Evolutionary conservation across 2,797 vertebrate species (phyloP), one percentile per base, ranked within the genome.

Genomic region (Linurgus olivaceus): DNA sequence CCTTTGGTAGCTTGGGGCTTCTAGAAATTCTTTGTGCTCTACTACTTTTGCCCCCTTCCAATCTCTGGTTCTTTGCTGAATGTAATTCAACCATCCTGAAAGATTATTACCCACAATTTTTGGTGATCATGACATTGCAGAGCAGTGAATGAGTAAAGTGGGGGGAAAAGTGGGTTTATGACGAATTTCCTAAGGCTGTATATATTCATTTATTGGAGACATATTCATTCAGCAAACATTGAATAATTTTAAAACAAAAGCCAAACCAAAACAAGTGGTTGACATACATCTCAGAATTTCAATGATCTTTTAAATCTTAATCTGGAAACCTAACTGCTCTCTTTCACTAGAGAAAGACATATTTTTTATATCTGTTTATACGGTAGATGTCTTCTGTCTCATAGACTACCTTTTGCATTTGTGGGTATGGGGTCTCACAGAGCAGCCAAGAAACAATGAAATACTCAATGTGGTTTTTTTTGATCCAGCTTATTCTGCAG

Each of bases 161-260:
- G 5, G 5, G 5, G 6, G 1, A 0, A 35, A 33, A 26, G 13
- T 29, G 31, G 11, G 5, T 47, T 80, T 70, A 48, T 55, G 9
- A 26, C 14, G 2, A 47, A 72, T 86, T 95, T 88, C 37, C 25
- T 68, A 65, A 68, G 24, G 19, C 8, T 17, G 4, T 38, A 62
- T 55, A 38, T 71, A 66, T 33, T 82, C 1, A 54, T 87, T 58
- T 66, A 52, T 51, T 79, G 88, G 45, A 71, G 19, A 61, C 40
- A 44, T 14, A 83, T 52, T 72, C 3, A 61, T 68, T 61, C 59
- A 58, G 33, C 21, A 25, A 51, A 72, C 40, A 75, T 50, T 37
- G 7, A 71, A 86, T 37, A 10, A 65, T 57, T 90, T 71, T 74
- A 63, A 90, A n/a, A 47, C 16, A 4, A 72, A 74, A 57, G 28